Conservation (phyloP, 2,797 vertebrate genomes). For the Emydoidea blandingii region DNA sequence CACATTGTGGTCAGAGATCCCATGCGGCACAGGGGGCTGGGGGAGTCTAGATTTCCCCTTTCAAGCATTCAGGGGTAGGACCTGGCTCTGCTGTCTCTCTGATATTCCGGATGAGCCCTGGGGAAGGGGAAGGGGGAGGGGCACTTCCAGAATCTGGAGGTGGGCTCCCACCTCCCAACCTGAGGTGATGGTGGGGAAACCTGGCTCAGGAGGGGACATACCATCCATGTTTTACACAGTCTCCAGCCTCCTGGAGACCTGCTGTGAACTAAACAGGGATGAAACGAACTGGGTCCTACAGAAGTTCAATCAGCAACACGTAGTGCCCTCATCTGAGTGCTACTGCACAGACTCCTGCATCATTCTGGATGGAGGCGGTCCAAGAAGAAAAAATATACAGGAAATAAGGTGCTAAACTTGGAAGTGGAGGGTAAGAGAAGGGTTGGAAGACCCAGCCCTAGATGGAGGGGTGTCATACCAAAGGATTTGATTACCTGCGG, state of each 20-base stretch:
- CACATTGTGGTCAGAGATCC: background rate
- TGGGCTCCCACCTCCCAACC: background rate
- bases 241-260: background rate
- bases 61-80: background rate
- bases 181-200: background rate
- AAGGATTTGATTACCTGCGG: background rate
- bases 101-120: background rate
- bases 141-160: background rate
- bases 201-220: background rate
- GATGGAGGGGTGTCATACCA: background rate
- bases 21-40: background rate
- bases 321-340: too few relatives aligned
- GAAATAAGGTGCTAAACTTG: background rate
- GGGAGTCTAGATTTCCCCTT: background rate
- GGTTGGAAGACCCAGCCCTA: background rate
- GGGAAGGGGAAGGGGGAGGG: background rate
- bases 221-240: background rate
- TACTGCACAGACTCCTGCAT: too few relatives aligned
- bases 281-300: background rate
- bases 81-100: background rate
- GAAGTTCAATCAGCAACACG: background rate
- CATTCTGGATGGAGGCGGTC: background rate
- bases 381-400: background rate
- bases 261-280: background rate
- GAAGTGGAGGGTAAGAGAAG: background rate